Evolutionary conservation across 2,113 vertebrate genomes (phyloP).

Genomic region (Otus sunia): DNA sequence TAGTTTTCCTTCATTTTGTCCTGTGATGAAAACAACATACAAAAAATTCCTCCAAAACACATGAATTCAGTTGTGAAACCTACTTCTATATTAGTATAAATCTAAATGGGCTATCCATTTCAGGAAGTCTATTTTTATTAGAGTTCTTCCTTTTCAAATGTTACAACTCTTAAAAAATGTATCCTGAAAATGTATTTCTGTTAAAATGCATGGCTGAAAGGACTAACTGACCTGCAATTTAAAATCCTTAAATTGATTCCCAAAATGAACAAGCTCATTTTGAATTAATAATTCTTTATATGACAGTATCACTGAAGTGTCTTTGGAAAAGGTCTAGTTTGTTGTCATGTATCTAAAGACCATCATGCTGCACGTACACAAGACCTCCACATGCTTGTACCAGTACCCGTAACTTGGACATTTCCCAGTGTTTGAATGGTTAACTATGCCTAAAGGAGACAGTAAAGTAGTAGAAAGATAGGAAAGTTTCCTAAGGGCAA

Average conservation of each 20-base stretch:
- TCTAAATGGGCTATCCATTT: not conserved
- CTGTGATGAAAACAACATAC: not conserved
- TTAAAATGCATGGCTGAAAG: not conserved
- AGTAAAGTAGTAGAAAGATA: not conserved
- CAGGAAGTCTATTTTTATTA: not conserved
- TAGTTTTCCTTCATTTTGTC: not conserved
- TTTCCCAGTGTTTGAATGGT: not conserved
- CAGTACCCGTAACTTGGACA: rapidly evolving
- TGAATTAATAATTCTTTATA: not conserved
- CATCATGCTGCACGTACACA: not conserved
- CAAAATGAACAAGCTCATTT: not conserved
- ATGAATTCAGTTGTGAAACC: not conserved
- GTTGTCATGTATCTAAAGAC: not conserved
- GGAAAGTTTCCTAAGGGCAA: not conserved
- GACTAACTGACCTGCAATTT: not conserved
- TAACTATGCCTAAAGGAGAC: not conserved
- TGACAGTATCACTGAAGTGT: not conserved
- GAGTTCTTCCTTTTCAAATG: not conserved
- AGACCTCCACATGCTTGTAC: not conserved
- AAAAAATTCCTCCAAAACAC: not conserved
- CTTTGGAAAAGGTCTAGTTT: not conserved
- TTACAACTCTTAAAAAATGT: not conserved
- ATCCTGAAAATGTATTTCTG: not conserved
- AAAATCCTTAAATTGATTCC: not conserved
- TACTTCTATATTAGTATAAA: not conserved